Base-by-base conservation (phyloP, 2,113 vertebrate genomes). In the Brachionichthys hirsutus region DNA sequence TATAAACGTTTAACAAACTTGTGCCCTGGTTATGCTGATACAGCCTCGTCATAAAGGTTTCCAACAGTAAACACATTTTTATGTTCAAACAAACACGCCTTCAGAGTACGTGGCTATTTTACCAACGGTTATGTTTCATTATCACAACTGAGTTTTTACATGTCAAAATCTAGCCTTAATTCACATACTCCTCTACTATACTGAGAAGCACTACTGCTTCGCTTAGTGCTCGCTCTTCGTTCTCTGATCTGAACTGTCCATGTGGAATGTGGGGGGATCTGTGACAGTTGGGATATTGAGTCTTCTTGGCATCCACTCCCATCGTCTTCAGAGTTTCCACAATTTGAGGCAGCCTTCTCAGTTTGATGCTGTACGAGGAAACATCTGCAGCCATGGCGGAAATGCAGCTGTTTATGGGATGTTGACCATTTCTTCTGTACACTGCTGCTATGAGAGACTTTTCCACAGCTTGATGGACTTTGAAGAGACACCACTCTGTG, bases 401-500 rank as follows among this genome's bases (percentile, higher is more conserved):
- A 44, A 92, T 89, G n/a, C 87, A 76, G 22, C 57, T 70, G 45
- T 41, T 63, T 0, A 0, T 54, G 7, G 70, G 24, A 41, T 24
- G 68, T 4, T 67, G 42, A 9, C 91, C 90, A 2, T 67, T 46
- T 50, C 35, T 84, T 40, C 70, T 87, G 48, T 89, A 92, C 44
- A 70, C 67, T 17, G 87, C 89, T 11, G 91, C 91, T 30, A 77
- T 89, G 36, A 93, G 87, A 50, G 91, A 85, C 63, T 94, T 94
- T 70, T 93, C 86, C 13, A 93, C 87, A 12, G 88, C 90, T 54
- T 92, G 91, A 50, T 93, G 90, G 42, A 91, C 77, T 78, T 92
- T 94, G 70, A 91, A 93, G 17, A 93, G 81, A 68, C 91, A 85
- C 93, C 93, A 94, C 60, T 94, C 92, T 6, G 90, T 89, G 61